phyloP scores from a whole-genome alignment of 2,888 invertebrate genomes.

The Dicyrtomina minuta region DNA sequence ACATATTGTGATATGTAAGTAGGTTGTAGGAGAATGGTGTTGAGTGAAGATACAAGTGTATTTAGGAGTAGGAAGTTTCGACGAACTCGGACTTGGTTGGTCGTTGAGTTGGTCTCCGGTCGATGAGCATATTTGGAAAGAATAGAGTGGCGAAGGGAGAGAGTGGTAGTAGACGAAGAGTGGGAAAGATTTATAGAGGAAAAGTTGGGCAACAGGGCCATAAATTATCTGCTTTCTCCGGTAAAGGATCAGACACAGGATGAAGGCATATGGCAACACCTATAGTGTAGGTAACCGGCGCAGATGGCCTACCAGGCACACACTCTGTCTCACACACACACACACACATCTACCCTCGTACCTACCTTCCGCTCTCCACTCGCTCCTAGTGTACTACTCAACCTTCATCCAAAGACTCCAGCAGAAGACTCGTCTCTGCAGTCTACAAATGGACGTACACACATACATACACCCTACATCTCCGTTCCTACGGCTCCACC shows the following conservation, averaged over 20 bases:
- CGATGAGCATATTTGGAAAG: conserved; percentile 27
- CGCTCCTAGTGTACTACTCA: too few relatives aligned
- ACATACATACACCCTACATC: background rate
- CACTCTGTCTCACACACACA: conserved; percentile 3
- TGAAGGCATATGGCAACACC: conserved; percentile 41
- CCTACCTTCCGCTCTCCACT: too few relatives aligned
- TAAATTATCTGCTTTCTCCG: conserved; percentile 41
- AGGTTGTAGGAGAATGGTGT: background rate
- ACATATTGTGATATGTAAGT: too few relatives aligned
- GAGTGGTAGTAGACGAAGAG: conserved; percentile 18
- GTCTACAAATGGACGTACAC: background rate
- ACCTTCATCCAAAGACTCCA: too few relatives aligned
- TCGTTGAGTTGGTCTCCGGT: conserved; percentile 20
- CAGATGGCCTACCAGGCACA: conserved; percentile 10
- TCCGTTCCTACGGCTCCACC: background rate
- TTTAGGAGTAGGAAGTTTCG: background rate
- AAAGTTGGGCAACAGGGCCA: conserved; percentile 43
- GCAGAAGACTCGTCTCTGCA: too few relatives aligned
- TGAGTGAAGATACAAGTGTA: conserved; percentile 14
- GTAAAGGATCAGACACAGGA: conserved; percentile 21
- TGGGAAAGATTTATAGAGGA: conserved; percentile 38
- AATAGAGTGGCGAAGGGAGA: conserved; percentile 24
- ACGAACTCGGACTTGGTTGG: conserved; percentile 8
- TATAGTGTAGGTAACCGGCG: conserved; percentile 27
- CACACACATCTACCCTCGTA: background rate